phyloP scores from a whole-genome alignment of 2,888 invertebrate species.

The Craniophora ligustri region DNA sequence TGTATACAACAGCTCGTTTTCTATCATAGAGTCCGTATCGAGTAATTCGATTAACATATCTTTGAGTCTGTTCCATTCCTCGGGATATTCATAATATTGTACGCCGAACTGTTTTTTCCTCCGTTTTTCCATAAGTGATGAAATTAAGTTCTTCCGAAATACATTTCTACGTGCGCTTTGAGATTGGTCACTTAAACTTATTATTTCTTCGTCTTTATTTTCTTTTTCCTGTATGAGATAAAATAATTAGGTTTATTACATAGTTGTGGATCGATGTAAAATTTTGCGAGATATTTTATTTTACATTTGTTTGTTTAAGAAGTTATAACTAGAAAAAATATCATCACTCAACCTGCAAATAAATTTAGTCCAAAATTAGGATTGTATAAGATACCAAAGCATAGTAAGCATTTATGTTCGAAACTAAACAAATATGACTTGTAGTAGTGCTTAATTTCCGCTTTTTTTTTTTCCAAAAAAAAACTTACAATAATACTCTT shows the following conservation, averaged over 20 bases:
- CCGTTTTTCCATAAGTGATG: not conserved
- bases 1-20: constrained; percentile 29
- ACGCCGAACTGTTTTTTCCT: not conserved
- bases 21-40: not conserved
- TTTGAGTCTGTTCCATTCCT: constrained; percentile 8
- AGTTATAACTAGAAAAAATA: too few species aligned
- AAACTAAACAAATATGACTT: too few species aligned
- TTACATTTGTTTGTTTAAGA: too few species aligned
- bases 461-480: too few species aligned
- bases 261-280: not conserved
- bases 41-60: constrained; percentile 11
- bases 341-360: too few species aligned
- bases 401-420: too few species aligned
- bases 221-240: constrained; percentile 15
- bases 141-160: not conserved
- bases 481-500: constrained; percentile 25
- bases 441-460: too few species aligned
- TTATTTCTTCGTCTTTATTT: constrained; percentile 2
- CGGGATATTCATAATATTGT: not conserved
- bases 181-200: not conserved
- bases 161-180: not conserved
- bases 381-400: too few species aligned
- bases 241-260: not conserved
- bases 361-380: too few species aligned
- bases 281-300: too few species aligned